Conservation (phyloP, 2,888 invertebrate species). For the Helicoverpa assulta region DNA sequence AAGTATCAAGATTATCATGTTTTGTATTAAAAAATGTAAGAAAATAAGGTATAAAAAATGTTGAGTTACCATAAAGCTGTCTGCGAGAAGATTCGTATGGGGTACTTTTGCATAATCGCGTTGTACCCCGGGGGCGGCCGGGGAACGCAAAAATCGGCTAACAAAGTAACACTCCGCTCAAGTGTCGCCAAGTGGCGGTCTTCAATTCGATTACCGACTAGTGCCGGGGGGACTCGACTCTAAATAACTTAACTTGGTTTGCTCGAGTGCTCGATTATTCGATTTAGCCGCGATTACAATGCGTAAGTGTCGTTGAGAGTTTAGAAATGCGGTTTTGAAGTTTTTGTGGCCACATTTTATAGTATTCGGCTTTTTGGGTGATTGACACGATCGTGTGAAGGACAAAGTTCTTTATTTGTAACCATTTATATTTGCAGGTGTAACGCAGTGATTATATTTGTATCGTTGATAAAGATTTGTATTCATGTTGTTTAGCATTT, state of each 20-base stretch:
- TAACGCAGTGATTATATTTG: conserved; percentile 59
- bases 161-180: conserved; percentile 87
- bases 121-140: conserved; percentile 67
- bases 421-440: conserved; percentile 56
- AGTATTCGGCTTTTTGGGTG: conserved; percentile 60
- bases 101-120: conserved; percentile 81
- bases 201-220: conserved; percentile 87
- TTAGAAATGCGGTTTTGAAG: conserved; percentile 73
- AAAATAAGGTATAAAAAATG: conserved; percentile 62
- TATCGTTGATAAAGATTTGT: conserved; percentile 60
- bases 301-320: conserved; percentile 79
- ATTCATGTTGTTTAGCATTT: conserved; percentile 50
- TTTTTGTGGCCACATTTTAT: conserved; percentile 62
- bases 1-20: conserved; percentile 46
- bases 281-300: conserved; percentile 86
- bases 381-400: conserved; percentile 60
- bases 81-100: conserved; percentile 67
- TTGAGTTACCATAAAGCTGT: conserved; percentile 70
- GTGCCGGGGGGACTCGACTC: conserved; percentile 81
- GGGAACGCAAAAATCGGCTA: conserved; percentile 83
- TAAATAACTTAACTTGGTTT: conserved; percentile 86
- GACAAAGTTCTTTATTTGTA: conserved; percentile 42
- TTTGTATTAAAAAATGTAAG: conserved; percentile 57
- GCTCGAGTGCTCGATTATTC: conserved; percentile 86
- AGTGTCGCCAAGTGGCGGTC: conserved; percentile 87